Evolutionary conservation across 1,140 invertebrate species (phyloP), one percentile per base, ranked within the genome.

Genomic region (Elysia chlorotica): DNA sequence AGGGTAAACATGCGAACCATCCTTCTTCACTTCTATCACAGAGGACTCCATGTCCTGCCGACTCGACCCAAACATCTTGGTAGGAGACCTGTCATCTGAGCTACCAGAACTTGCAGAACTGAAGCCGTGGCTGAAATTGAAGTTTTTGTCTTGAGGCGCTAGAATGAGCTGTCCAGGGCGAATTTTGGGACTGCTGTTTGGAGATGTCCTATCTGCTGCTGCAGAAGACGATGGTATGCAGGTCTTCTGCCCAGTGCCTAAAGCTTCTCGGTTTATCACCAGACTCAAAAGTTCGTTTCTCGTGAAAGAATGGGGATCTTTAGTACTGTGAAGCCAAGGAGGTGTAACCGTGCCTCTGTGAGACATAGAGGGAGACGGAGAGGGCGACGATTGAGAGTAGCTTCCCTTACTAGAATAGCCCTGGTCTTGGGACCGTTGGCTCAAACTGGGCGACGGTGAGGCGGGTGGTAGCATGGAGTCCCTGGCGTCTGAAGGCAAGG

Each of bases 81-180:
- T 25, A 25, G 74, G 68, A 21, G 74, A 75, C 21, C 54, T 71
- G 61, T 77, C 75, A 25, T 77, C 75, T 37, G 72, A 66, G 41
- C 69, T 74, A 5, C 61, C 59, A 0, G 76, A 78, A 59, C 76
- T 78, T 19, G 76, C 69, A 25, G 81, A 82, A 54, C 79, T 81
- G 62, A 82, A 82, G 37, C 78, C 78, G 75, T 81, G 78, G 57
- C n/a, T n/a, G n/a, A 78, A 76, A 56, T 77, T 71, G 54, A 78
- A 79, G 30, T 78, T 74, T 68, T 81, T 82, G n/a, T 84, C 82
- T 72, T 76, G 76, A 6, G 82, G 76, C 10, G 74, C 76, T 14
- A 84, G 62, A 37, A 84, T 81, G 25, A 84, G 65, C 38, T 82
- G 81, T 28, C 77, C 81, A 2, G 82, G 82, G 10, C 82, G 71